phyloP scores from a whole-genome alignment of 2,888 invertebrate species.

The Mycalesis mineus region DNA sequence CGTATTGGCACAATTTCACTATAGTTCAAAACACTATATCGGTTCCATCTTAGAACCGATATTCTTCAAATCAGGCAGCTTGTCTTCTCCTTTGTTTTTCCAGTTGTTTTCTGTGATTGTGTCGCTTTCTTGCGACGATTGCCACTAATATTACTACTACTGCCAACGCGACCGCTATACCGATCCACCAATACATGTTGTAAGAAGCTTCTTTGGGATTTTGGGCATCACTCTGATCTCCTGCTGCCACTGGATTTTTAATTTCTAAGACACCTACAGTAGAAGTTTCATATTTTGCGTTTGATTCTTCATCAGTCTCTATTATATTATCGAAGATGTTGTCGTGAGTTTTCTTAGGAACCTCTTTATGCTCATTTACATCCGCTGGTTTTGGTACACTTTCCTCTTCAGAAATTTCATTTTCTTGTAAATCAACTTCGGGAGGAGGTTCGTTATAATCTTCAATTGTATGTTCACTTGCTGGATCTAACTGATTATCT shows the following conservation, averaged over 20 bases:
- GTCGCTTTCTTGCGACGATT: conserved; percentile 71
- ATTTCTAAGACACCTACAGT: conserved; percentile 70
- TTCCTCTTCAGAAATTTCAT: conserved; percentile 54
- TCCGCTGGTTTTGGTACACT: conserved; percentile 36
- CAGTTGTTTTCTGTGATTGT: conserved; percentile 69
- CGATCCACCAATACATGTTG: conserved; percentile 73
- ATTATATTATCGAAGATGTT: conserved; percentile 51
- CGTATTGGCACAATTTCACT: conserved; percentile 61
- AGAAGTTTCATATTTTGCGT: conserved; percentile 61
- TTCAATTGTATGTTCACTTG: conserved; percentile 41
- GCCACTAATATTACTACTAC: conserved; percentile 62
- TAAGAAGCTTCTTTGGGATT: conserved; percentile 64
- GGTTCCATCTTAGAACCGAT: conserved; percentile 71
- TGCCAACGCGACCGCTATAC: conserved; percentile 63
- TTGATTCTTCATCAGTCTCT: conserved; percentile 51
- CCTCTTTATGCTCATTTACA: conserved; percentile 28
- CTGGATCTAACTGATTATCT: conserved; percentile 65
- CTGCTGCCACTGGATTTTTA: conserved; percentile 58
- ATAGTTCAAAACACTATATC: conserved; percentile 48
- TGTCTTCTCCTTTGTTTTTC: conserved; percentile 65
- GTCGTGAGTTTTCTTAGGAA: conserved; percentile 35
- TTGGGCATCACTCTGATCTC: conserved; percentile 45
- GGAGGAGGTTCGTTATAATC: conserved; percentile 58
- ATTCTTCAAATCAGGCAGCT: conserved; percentile 75
- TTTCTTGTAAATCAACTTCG: conserved; percentile 41